Evolutionary conservation across 2,797 vertebrate genomes (phyloP).

Genomic region (Argentina silus): DNA sequence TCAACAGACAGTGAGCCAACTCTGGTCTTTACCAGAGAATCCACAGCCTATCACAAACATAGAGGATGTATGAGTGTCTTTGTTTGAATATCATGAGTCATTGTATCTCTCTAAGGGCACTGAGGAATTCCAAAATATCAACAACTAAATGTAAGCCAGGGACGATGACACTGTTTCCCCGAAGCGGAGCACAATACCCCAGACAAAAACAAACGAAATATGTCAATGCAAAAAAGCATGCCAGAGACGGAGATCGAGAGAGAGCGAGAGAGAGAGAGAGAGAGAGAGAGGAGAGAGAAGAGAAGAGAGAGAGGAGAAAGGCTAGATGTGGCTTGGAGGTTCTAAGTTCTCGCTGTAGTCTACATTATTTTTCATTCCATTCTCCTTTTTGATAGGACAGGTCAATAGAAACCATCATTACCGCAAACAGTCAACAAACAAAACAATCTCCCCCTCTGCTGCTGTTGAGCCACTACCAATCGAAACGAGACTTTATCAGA

Average conservation of each 20-base stretch:
- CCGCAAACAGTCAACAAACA: background rate
- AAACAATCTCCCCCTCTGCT: background rate
- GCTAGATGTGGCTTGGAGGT: too few species aligned
- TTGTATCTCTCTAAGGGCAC: constrained; percentile 3
- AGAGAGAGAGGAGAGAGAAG: background rate
- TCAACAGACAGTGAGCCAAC: constrained; percentile 45
- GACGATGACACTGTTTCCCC: constrained; percentile 6
- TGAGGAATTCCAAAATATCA: constrained; percentile 33
- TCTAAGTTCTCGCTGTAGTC: too few species aligned
- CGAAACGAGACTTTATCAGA: constrained; percentile 10
- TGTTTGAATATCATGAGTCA: constrained; percentile 27
- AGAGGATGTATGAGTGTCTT: constrained; percentile 32
- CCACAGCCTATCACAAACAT: constrained; percentile 27
- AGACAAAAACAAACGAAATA: background rate
- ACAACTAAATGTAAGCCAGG: constrained; percentile 8
- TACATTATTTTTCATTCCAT: background rate
- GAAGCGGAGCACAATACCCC: background rate
- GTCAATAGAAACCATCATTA: constrained; percentile 9
- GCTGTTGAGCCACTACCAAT: background rate
- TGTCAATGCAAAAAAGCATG: background rate
- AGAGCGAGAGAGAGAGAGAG: background rate
- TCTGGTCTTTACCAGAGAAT: constrained; percentile 2
- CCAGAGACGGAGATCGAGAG: background rate
- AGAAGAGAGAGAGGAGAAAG: too few species aligned
- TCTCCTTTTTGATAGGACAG: background rate